A percentile compares a stretch with the other conserved stretches of the same genome.
Conservation (phyloP, 2,888 invertebrate species). For the Chesias legatella region DNA sequence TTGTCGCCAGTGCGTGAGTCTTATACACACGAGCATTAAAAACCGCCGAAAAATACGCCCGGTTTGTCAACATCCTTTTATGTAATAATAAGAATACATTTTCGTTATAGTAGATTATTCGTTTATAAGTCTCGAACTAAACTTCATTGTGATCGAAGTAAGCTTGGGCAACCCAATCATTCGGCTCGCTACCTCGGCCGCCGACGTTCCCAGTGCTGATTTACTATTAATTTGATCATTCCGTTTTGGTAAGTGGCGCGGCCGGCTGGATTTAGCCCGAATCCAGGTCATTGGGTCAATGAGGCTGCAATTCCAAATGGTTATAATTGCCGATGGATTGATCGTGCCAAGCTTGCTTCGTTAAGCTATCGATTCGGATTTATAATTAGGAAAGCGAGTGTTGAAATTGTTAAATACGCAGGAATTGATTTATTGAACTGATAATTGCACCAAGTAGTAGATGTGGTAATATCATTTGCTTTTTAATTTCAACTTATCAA, state of each 20-base stretch:
- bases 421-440: constrained; percentile 15
- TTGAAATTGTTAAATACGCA: constrained; percentile 8
- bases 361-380: constrained; percentile 17
- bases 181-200: too few species aligned
- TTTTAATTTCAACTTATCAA: constrained; percentile 4
- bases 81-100: too few species aligned
- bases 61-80: too few species aligned
- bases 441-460: constrained; percentile 15
- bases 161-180: too few species aligned
- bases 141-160: too few species aligned
- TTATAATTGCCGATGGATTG: constrained; percentile 19
- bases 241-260: constrained; percentile 32
- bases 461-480: constrained; percentile 7
- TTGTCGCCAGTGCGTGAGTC: too few species aligned
- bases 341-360: constrained; percentile 11
- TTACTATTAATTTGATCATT: constrained; percentile 37
- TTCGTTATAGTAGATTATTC: too few species aligned
- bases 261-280: constrained; percentile 37
- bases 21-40: too few species aligned
- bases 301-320: constrained; percentile 23
- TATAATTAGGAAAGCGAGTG: constrained; percentile 17
- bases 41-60: too few species aligned
- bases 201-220: too few species aligned
- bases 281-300: constrained; percentile 49
- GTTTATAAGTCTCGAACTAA: too few species aligned